Evolutionary conservation across 2,888 invertebrate species (phyloP).

Genomic region (Lepetodrilus schrolli): DNA sequence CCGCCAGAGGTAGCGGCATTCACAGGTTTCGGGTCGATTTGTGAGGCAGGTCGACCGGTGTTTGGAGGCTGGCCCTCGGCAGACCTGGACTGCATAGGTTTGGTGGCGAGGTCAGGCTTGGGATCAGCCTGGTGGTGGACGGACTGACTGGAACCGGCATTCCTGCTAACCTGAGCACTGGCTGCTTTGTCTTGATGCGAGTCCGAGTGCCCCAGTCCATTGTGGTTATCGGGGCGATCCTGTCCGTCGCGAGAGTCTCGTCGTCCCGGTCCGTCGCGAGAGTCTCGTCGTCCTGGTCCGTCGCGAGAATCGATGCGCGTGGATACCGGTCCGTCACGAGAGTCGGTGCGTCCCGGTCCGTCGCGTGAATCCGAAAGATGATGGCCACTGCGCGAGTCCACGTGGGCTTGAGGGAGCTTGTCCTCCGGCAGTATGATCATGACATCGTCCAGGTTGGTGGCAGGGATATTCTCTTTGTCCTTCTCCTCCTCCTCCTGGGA

Average conservation of each 20-base stretch:
- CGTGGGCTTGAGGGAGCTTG: conserved; percentile 22
- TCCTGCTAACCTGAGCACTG: too few relatives aligned
- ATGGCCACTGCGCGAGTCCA: background rate
- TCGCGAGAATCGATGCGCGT: background rate
- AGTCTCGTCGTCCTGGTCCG: background rate
- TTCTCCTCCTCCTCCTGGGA: conserved; percentile 49
- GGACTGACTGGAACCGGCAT: too few relatives aligned
- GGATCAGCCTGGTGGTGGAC: background rate
- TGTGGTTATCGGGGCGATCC: background rate
- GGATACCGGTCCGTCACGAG: too few relatives aligned
- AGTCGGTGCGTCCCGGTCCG: too few relatives aligned
- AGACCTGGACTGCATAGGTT: background rate
- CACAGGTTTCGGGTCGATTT: background rate
- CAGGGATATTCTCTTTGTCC: conserved; percentile 61
- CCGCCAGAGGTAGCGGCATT: background rate
- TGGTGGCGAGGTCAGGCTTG: background rate
- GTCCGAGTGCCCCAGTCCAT: too few relatives aligned
- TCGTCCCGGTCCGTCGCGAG: background rate
- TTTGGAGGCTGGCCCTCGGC: background rate
- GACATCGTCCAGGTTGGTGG: conserved; percentile 71
- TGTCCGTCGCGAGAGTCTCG: background rate
- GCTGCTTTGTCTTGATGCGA: too few relatives aligned
- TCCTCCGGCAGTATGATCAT: conserved; percentile 77
- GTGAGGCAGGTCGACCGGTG: background rate
- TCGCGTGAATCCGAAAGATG: conserved; percentile 18